phyloP scores from a whole-genome alignment of 2,113 vertebrate genomes.

The Ctenomys sociabilis region DNA sequence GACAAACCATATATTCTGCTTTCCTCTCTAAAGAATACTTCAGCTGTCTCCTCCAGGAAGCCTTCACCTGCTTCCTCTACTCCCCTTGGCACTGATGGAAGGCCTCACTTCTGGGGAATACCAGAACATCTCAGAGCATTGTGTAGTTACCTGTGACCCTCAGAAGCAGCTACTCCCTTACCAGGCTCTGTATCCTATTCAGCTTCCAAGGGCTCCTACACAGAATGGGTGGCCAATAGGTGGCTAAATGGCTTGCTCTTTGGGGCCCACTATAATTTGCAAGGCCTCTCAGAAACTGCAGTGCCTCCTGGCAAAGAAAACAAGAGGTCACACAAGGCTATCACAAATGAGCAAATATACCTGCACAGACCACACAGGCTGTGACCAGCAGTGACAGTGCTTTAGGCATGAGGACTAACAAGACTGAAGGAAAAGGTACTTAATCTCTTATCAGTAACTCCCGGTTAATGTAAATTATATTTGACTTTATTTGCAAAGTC shows the following conservation, averaged over 20 bases:
- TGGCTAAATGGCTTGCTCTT: background rate
- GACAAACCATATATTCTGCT: background rate
- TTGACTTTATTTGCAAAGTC: constrained; percentile 17
- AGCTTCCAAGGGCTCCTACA: background rate
- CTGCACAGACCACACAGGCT: background rate
- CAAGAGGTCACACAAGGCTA: background rate
- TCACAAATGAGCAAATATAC: background rate
- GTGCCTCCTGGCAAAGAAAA: background rate
- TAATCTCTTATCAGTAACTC: background rate
- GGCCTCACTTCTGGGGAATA: background rate
- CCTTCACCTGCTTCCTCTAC: background rate
- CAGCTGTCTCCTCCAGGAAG: background rate
- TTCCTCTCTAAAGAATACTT: background rate
- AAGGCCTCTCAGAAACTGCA: constrained; percentile 32
- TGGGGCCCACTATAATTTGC: background rate
- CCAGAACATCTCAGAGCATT: background rate
- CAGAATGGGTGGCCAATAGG: background rate
- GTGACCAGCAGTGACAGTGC: background rate
- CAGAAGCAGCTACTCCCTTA: background rate
- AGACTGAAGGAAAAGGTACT: background rate
- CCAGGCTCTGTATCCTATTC: background rate
- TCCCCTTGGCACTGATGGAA: background rate
- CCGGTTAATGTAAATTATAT: background rate
- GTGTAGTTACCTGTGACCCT: background rate
- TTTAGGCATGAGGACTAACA: background rate